Percentiles rank a stretch among this genome's conserved stretches.
These are phyloP conservation scores for Malacosoma neustria DNA, from an alignment of 2,888 invertebrate species.

Conservation along the genomic window DNA sequence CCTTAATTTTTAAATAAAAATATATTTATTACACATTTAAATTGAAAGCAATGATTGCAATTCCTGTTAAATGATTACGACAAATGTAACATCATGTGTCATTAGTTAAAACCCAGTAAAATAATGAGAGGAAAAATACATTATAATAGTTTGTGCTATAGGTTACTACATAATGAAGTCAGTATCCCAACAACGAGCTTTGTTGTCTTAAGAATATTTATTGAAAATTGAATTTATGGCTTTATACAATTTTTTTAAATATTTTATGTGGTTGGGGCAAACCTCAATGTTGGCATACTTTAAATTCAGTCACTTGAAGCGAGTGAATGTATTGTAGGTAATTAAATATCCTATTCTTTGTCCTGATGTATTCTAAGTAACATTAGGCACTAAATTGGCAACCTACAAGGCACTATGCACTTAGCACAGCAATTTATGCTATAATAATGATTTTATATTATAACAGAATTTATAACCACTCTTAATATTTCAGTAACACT, in stretches of 20 bases:
- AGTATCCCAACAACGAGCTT: too few species aligned
- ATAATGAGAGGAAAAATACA: background rate
- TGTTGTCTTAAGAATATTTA: too few species aligned
- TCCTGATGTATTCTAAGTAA: constrained; percentile 40
- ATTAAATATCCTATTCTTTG: constrained; percentile 32
- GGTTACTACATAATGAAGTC: background rate
- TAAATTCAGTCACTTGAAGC: background rate
- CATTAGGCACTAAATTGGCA: constrained; percentile 76
- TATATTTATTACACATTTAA: too few species aligned
- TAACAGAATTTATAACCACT: constrained; percentile 31
- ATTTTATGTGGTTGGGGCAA: too few species aligned
- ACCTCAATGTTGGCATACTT: background rate
- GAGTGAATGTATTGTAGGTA: constrained; percentile 14
- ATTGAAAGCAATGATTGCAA: too few species aligned
- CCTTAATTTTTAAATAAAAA: background rate
- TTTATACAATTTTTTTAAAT: too few species aligned
- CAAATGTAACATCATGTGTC: too few species aligned
- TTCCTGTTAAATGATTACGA: too few species aligned
- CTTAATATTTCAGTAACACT: constrained; percentile 18
- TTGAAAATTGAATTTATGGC: too few species aligned
- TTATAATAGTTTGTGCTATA: background rate
- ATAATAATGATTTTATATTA: constrained; percentile 36
- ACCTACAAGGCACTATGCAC: constrained; percentile 77
- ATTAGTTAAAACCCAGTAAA: background rate
- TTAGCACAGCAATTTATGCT: constrained; percentile 70